phyloP scores from a whole-genome alignment of 1,140 invertebrate genomes.

The Drosophila lacteicornis region DNA sequence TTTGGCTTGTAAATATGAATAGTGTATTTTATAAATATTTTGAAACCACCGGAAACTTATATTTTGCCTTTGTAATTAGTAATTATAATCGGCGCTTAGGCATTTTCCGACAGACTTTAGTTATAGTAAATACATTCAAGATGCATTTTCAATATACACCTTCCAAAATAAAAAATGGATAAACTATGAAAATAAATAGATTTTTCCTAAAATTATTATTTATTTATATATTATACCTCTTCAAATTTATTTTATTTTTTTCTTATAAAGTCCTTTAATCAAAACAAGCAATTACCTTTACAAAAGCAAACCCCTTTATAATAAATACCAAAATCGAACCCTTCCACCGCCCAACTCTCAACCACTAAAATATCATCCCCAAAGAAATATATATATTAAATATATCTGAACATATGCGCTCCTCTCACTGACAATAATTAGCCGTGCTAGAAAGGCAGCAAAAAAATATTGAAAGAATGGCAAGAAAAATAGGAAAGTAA shows the following conservation, averaged over 20 bases:
- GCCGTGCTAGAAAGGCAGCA: conserved; percentile 55
- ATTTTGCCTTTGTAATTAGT: too few species aligned
- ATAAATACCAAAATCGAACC: conserved; percentile 4
- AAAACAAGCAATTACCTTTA: conserved; percentile 2
- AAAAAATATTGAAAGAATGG: conserved; percentile 44
- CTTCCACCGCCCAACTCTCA: neutral
- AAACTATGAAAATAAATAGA: too few species aligned
- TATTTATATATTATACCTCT: too few species aligned
- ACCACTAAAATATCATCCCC: conserved; percentile 10
- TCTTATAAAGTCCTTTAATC: neutral
- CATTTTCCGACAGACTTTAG: too few species aligned
- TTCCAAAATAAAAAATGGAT: too few species aligned
- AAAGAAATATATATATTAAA: neutral
- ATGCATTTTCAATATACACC: too few species aligned
- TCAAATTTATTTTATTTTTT: neutral
- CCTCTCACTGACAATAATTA: conserved; percentile 72
- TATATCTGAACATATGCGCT: conserved; percentile 74
- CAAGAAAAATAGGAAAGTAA: conserved; percentile 47
- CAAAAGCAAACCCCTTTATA: neutral
- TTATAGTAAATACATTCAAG: too few species aligned
- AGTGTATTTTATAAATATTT: too few species aligned
- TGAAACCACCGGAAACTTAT: too few species aligned
- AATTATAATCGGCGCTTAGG: too few species aligned
- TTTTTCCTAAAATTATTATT: too few species aligned
- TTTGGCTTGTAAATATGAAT: too few species aligned